Evolutionary conservation across 2,797 vertebrate species (phyloP).

Genomic region (Lepilemur ruficaudatus): DNA sequence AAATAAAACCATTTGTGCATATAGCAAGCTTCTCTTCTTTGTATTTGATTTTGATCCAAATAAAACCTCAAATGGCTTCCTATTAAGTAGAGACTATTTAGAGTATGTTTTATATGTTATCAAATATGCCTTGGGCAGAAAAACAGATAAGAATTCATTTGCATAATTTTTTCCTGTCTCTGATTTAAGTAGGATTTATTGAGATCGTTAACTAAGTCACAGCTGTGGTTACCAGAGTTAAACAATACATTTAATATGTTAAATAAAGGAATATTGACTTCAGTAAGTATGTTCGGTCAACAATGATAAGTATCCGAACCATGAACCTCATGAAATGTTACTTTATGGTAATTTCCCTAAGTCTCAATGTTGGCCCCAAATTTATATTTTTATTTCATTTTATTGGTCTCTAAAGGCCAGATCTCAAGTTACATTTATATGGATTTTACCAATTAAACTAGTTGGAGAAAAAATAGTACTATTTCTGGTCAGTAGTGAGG

Average conservation of each 20-base stretch:
- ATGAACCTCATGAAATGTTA: slow-evolving; percentile 75
- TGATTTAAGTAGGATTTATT: slow-evolving; percentile 89
- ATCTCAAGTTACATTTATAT: slow-evolving; percentile 62
- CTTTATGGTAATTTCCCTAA: slow-evolving; percentile 67
- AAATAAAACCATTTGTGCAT: slow-evolving; percentile 69
- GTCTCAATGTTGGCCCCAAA: slow-evolving; percentile 61
- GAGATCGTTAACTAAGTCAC: slow-evolving; percentile 86
- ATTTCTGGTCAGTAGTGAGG: slow-evolving; percentile 28
- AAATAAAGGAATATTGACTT: slow-evolving; percentile 82
- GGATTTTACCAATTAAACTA: slow-evolving; percentile 75
- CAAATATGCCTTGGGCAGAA: slow-evolving; percentile 79
- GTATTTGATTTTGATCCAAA: slow-evolving; percentile 51
- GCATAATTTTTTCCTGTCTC: slow-evolving; percentile 87
- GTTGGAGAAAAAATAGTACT: slow-evolving; percentile 65
- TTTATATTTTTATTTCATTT: slow-evolving; percentile 69
- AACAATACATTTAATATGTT: slow-evolving; percentile 81
- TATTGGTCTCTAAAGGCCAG: slow-evolving; percentile 69
- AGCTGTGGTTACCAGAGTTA: slow-evolving; percentile 85
- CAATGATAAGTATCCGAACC: slow-evolving; percentile 77
- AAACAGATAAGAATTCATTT: slow-evolving; percentile 83
- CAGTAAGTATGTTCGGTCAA: slow-evolving; percentile 80
- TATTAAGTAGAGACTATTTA: slow-evolving; percentile 76
- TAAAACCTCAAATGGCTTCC: slow-evolving; percentile 60
- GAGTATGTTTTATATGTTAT: slow-evolving; percentile 77
- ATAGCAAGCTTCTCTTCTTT: slow-evolving; percentile 46